These are phyloP conservation scores for Thelaira solivaga DNA, from an alignment of 2,888 invertebrate genomes.

Conservation along the genomic window DNA sequence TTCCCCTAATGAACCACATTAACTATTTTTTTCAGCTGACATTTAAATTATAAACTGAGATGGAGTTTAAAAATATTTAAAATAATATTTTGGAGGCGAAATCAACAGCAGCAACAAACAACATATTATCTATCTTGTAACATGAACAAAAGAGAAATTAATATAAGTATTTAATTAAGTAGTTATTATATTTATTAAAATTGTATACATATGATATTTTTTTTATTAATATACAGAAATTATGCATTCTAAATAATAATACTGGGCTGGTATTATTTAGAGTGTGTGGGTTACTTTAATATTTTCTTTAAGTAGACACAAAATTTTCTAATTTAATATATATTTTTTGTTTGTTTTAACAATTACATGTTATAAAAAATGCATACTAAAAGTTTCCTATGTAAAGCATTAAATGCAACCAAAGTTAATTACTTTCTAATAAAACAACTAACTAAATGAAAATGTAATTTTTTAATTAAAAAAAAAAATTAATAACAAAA, in stretches of 20 bases:
- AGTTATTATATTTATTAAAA: slow-evolving; percentile 15
- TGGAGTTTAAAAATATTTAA: not conserved
- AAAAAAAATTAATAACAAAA: not conserved
- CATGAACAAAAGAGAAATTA: too few relatives aligned
- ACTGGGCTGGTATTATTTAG: slow-evolving; percentile 62
- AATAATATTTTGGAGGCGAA: not conserved
- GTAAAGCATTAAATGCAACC: slow-evolving; percentile 54
- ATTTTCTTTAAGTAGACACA: too few relatives aligned
- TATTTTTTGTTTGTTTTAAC: not conserved
- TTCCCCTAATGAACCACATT: too few relatives aligned
- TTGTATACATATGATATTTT: too few relatives aligned
- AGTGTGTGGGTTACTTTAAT: slow-evolving; percentile 39
- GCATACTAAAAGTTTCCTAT: slow-evolving; percentile 57
- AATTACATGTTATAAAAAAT: slow-evolving; percentile 1
- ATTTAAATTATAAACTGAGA: slow-evolving; percentile 30
- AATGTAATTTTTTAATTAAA: slow-evolving; percentile 14
- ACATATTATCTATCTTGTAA: not conserved
- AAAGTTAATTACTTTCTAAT: slow-evolving; percentile 14
- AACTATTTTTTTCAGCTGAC: slow-evolving; percentile 27
- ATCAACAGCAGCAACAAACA: not conserved
- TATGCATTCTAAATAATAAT: slow-evolving; percentile 58
- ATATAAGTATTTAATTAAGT: not conserved
- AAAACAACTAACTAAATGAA: not conserved
- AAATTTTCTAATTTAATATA: not conserved
- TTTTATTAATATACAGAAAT: not conserved